Conservation (phyloP, 2,888 invertebrate genomes). For the Beris chalybata region DNA sequence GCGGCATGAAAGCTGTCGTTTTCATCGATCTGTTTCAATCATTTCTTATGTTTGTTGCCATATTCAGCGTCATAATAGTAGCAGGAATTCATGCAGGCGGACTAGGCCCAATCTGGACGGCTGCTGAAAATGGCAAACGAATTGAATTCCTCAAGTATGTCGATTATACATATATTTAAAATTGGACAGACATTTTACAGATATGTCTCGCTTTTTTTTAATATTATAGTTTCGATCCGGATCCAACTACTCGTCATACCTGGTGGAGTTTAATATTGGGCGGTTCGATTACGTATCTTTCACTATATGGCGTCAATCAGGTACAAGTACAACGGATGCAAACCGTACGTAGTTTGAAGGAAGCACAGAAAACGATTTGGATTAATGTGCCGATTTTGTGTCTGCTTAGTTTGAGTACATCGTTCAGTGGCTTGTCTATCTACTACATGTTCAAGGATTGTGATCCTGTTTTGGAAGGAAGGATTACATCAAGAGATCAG, state of each 20-base stretch:
- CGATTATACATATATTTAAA: not conserved
- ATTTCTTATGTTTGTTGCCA: conserved; percentile 79
- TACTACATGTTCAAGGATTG: conserved; percentile 81
- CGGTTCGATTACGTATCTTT: conserved; percentile 77
- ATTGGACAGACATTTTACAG: not conserved
- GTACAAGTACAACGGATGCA: conserved; percentile 77
- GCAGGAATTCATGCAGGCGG: conserved; percentile 73
- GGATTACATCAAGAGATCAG: conserved; percentile 72
- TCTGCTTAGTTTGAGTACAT: conserved; percentile 72
- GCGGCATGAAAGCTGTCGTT: conserved; percentile 89
- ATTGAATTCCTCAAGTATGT: conserved; percentile 70
- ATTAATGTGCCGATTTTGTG: conserved; percentile 79
- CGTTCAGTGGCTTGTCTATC: conserved; percentile 78
- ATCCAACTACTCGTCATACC: conserved; percentile 81
- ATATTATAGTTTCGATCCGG: conserved; percentile 66
- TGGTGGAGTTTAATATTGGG: conserved; percentile 82
- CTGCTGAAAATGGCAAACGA: conserved; percentile 70
- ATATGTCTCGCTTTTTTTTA: not conserved
- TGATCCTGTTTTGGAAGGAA: conserved; percentile 70
- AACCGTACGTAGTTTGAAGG: conserved; percentile 69
- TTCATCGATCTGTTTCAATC: conserved; percentile 87
- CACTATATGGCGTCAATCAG: conserved; percentile 86
- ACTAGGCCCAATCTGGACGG: conserved; percentile 68
- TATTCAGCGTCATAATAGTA: conserved; percentile 76
- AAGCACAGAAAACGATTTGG: conserved; percentile 75